Base-by-base conservation (phyloP, 1,140 invertebrate genomes). In the Euglossa dilemma region DNA sequence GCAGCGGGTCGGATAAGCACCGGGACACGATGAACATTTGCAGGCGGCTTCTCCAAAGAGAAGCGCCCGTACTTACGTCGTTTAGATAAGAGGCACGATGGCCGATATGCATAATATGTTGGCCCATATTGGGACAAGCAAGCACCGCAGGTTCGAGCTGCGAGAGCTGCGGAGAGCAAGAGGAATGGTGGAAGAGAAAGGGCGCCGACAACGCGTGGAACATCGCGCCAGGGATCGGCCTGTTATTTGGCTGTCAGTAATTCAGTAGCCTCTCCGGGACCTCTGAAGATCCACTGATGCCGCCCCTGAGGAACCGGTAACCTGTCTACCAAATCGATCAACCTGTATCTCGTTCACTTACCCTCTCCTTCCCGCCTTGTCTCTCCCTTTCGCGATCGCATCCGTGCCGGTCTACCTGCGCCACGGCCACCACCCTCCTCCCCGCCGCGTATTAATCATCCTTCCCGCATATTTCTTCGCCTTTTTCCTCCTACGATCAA, bases 231-330 rank as follows among this genome's bases (percentile, higher is more conserved):
- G 81, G 82, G 86, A 91, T 89, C 86, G 86, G 84, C 84, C 90
- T 93, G 90, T 93, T 93, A 92, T 92, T 93, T 92, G 91, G 91
- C 90, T 92, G 90, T 91, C 92, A 90, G 90, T 91, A 92, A 92
- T 93, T 91, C 91, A 92, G 92, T 92, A 92, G 92, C 86, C 82
- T 83, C 86, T 80, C 28, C 61, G 83, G 85, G 79, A 81, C 84
- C 86, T 89, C 87, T 90, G 87, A 89, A 88, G 83, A 76, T 72
- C 77, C 76, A 85, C 87, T 63, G 83, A 90, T 90, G 83, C 83
- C 87, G 88, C 85, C 87, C 83, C 81, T 81, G 64, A 87, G 89
- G 80, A 89, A 88, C 84, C 88, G 84, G 85, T 90, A 91, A 91
- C 70, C 90, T 87, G 85, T 87, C 85, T 80, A 75, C 59, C 85